These are phyloP conservation scores for Neomonachus schauinslandi DNA, from an alignment of 2,113 vertebrate genomes.

Conservation along the genomic window DNA sequence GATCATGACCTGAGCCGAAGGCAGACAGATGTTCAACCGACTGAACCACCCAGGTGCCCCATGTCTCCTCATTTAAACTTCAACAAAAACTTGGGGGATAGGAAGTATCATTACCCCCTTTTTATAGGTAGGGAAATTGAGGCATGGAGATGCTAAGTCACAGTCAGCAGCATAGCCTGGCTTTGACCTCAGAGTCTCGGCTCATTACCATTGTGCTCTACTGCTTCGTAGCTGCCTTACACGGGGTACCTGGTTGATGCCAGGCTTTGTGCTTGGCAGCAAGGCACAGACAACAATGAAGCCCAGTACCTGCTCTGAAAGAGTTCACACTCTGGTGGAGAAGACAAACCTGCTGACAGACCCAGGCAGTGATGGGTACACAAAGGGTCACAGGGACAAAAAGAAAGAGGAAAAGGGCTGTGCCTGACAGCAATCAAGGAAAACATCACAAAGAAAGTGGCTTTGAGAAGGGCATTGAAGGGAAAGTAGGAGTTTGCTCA, in stretches of 20 bases:
- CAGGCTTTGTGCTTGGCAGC: not conserved
- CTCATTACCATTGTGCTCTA: not conserved
- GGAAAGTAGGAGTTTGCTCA: not conserved
- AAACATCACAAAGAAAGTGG: not conserved
- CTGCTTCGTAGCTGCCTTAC: not conserved
- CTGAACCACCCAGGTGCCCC: not conserved
- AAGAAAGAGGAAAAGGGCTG: not conserved
- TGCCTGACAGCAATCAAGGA: not conserved
- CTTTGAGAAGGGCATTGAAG: not conserved
- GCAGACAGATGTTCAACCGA: too few species aligned
- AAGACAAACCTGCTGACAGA: not conserved
- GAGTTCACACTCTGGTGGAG: not conserved
- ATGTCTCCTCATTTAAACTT: not conserved
- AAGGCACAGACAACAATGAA: not conserved
- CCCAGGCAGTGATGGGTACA: not conserved
- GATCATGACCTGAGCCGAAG: too few species aligned
- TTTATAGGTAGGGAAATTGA: not conserved
- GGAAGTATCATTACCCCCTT: not conserved
- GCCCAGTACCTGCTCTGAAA: not conserved
- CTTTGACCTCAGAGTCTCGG: not conserved
- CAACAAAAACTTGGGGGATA: not conserved
- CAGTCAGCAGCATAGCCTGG: not conserved
- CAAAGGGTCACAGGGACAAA: not conserved
- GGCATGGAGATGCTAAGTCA: not conserved
- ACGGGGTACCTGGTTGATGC: not conserved